Percentiles rank a stretch among this genome's conserved stretches.
Conservation (phyloP, 2,113 vertebrate genomes). For the Corvus moneduloides region DNA sequence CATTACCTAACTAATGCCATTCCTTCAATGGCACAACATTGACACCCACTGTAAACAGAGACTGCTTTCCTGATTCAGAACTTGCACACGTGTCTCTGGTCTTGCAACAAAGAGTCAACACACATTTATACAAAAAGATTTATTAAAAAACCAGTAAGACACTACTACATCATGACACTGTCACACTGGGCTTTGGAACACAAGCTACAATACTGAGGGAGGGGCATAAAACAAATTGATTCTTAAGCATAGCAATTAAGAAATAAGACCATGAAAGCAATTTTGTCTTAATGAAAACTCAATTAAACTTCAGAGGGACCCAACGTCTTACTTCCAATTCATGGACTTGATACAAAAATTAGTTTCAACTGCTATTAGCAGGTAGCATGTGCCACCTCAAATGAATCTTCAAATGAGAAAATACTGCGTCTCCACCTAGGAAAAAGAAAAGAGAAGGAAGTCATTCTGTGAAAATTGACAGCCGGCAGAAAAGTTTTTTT, state of each 20-base stretch:
- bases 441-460: conserved; percentile 74
- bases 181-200: conserved; percentile 81
- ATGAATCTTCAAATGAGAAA: conserved; percentile 82
- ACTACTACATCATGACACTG: conserved; percentile 82
- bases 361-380: conserved; percentile 82
- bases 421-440: conserved; percentile 86
- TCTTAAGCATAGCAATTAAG: conserved; percentile 80
- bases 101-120: conserved; percentile 49
- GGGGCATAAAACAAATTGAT: conserved; percentile 74
- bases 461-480: conserved; percentile 56
- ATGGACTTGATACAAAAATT: conserved; percentile 80
- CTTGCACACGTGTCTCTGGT: background rate
- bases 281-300: conserved; percentile 77
- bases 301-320: conserved; percentile 78
- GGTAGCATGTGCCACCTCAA: conserved; percentile 81
- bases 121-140: conserved; percentile 82
- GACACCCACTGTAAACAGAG: background rate
- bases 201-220: conserved; percentile 78
- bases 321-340: conserved; percentile 80
- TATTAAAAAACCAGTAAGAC: conserved; percentile 85
- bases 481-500: conserved; percentile 19
- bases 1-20: background rate
- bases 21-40: background rate
- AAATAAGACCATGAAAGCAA: conserved; percentile 80
- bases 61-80: background rate